A percentile compares a stretch with the other conserved stretches of the same genome.
phyloP scores from a whole-genome alignment of 2,888 invertebrate species.

The Lordiphosa fenestrarum region DNA sequence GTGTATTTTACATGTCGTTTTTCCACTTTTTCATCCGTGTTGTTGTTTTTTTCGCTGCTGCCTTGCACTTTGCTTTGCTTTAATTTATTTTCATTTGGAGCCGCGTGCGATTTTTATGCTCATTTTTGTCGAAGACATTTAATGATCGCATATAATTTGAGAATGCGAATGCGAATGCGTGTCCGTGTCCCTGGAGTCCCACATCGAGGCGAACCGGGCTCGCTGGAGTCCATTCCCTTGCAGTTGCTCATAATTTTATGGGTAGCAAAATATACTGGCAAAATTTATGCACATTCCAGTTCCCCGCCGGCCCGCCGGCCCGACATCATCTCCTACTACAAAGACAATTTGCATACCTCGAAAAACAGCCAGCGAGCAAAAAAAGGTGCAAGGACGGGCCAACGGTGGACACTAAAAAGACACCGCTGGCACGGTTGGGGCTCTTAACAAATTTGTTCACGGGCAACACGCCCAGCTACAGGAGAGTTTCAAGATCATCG shows the following conservation, averaged over 20 bases:
- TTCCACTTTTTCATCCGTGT: conserved; percentile 4
- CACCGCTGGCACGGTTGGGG: conserved; percentile 77
- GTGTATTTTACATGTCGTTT: too few relatives aligned
- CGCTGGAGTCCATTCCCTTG: conserved; percentile 33
- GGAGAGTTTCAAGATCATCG: conserved; percentile 16
- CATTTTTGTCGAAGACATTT: conserved; percentile 75
- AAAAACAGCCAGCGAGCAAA: conserved; percentile 32
- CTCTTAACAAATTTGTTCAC: conserved; percentile 78
- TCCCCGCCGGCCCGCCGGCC: conserved; percentile 3
- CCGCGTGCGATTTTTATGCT: conserved; percentile 74
- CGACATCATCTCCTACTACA: conserved; percentile 27
- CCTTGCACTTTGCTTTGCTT: conserved; percentile 45
- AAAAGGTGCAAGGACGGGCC: conserved; percentile 28
- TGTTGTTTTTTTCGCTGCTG: conserved; percentile 4
- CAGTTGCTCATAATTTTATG: conserved; percentile 77
- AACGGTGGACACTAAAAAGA: conserved; percentile 64
- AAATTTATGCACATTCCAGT: conserved; percentile 78
- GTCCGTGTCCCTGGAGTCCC: conserved; percentile 17
- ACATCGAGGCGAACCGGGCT: background rate
- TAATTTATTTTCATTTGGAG: conserved; percentile 71
- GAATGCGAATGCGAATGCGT: conserved; percentile 55
- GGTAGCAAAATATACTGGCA: conserved; percentile 56
- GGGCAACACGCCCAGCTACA: conserved; percentile 69
- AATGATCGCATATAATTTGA: conserved; percentile 76
- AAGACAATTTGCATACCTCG: conserved; percentile 65